Evolutionary conservation across 2,797 vertebrate species (phyloP).

Genomic region (Channallabes apus): DNA sequence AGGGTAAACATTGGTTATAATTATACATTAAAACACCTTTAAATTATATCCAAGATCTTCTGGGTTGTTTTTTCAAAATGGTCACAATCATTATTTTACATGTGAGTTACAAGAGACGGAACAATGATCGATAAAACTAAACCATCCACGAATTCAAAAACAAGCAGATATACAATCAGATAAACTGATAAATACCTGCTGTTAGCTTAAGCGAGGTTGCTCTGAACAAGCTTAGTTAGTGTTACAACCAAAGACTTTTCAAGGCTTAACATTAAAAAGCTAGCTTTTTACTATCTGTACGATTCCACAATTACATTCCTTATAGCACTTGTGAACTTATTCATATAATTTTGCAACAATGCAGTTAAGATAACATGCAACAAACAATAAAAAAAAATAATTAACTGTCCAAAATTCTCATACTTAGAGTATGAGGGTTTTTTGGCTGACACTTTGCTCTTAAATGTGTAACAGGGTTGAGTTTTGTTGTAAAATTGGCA

Average conservation of each 20-base stretch:
- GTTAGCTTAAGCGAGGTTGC: neutral
- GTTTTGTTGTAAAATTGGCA: neutral
- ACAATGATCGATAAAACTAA: neutral
- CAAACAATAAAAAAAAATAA: neutral
- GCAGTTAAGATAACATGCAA: neutral
- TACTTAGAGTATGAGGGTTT: neutral
- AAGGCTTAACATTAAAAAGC: neutral
- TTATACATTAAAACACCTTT: neutral
- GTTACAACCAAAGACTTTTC: neutral
- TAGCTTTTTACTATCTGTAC: neutral
- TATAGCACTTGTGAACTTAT: neutral
- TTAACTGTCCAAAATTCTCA: neutral
- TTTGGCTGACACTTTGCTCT: neutral
- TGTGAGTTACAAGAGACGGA: neutral
- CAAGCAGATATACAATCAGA: neutral
- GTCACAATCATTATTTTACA: neutral
- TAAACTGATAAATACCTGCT: neutral
- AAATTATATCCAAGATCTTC: no score
- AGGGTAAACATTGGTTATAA: no score
- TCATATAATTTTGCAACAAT: neutral
- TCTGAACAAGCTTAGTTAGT: neutral
- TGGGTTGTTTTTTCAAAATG: neutral
- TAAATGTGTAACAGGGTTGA: neutral
- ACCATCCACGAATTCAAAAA: neutral
- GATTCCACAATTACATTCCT: neutral